A percentile compares a stretch with the other conserved stretches of the same genome.
phyloP scores from a whole-genome alignment of 2,888 invertebrate species.

The Gymnoscelis rufifasciata region DNA sequence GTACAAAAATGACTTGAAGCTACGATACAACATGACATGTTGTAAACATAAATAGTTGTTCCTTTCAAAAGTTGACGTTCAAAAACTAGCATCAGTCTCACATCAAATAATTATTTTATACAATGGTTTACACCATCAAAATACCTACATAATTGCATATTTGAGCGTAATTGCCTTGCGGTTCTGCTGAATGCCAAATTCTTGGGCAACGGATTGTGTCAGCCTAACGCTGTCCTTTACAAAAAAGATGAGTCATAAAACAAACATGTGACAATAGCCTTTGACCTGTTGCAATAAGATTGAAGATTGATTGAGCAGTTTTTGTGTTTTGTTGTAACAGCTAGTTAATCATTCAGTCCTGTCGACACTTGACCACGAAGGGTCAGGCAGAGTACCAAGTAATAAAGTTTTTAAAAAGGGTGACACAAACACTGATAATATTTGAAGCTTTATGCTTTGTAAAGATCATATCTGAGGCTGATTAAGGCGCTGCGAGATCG shows the following conservation, averaged over 20 bases:
- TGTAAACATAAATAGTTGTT: too few relatives aligned
- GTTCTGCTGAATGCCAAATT: constrained; percentile 23
- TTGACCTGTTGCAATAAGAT: constrained; percentile 9
- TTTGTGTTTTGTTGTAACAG: constrained; percentile 1
- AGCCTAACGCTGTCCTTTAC: constrained; percentile 11
- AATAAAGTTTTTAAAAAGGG: too few relatives aligned
- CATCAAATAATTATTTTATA: not conserved
- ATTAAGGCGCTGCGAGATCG: too few relatives aligned
- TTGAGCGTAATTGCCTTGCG: constrained; percentile 26
- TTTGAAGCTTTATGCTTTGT: too few relatives aligned
- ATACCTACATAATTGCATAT: constrained; percentile 7
- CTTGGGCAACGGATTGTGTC: constrained; percentile 23
- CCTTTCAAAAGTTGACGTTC: too few relatives aligned
- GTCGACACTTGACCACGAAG: constrained; percentile 9
- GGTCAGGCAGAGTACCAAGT: too few relatives aligned
- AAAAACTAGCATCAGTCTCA: too few relatives aligned
- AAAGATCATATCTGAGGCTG: too few relatives aligned
- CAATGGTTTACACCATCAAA: not conserved
- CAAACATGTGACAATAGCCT: constrained; percentile 2
- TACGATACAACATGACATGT: too few relatives aligned
- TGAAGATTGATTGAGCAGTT: constrained; percentile 5
- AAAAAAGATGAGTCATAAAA: constrained; percentile 14
- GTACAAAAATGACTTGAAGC: too few relatives aligned
- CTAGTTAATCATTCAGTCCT: constrained; percentile 3
- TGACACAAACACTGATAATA: too few relatives aligned